Conservation (phyloP, 2,113 vertebrate genomes). For the Oryzias curvinotus region DNA sequence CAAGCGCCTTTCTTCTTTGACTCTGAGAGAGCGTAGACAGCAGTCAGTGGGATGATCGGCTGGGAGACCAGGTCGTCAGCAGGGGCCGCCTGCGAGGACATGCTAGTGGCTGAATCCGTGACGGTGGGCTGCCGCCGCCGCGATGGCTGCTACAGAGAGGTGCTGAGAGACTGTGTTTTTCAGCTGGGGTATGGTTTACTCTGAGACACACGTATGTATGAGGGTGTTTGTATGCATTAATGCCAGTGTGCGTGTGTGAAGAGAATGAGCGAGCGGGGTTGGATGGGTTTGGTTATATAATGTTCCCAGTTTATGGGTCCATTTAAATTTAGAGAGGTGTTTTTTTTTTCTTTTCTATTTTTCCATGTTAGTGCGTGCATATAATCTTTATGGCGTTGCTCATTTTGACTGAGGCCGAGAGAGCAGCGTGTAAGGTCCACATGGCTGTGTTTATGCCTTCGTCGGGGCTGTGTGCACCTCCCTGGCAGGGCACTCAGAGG, state of each 20-base stretch:
- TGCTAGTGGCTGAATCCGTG: slow-evolving; percentile 70
- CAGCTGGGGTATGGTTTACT: slow-evolving; percentile 59
- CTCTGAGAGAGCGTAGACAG: slow-evolving; percentile 22
- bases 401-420: background rate
- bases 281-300: slow-evolving; percentile 34
- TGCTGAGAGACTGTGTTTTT: slow-evolving; percentile 61
- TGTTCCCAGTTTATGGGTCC: background rate
- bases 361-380: slow-evolving; percentile 8
- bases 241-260: slow-evolving; percentile 16
- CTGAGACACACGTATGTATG: slow-evolving; percentile 8
- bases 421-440: background rate
- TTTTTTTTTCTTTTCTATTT: background rate
- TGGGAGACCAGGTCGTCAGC: slow-evolving; percentile 63
- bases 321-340: slow-evolving; percentile 2
- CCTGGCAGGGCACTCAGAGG: slow-evolving; percentile 26
- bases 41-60: slow-evolving; percentile 54
- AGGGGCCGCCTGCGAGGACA: slow-evolving; percentile 54
- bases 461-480: slow-evolving; percentile 30
- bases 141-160: slow-evolving; percentile 64
- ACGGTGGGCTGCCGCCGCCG: slow-evolving; percentile 62
- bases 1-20: slow-evolving; percentile 26
- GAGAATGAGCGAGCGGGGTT: slow-evolving; percentile 25
- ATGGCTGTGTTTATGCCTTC: slow-evolving; percentile 41
- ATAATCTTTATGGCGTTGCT: background rate
- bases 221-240: slow-evolving; percentile 2